Base-by-base conservation (phyloP, 2,888 invertebrate genomes). In the Cephus nigrinus region DNA sequence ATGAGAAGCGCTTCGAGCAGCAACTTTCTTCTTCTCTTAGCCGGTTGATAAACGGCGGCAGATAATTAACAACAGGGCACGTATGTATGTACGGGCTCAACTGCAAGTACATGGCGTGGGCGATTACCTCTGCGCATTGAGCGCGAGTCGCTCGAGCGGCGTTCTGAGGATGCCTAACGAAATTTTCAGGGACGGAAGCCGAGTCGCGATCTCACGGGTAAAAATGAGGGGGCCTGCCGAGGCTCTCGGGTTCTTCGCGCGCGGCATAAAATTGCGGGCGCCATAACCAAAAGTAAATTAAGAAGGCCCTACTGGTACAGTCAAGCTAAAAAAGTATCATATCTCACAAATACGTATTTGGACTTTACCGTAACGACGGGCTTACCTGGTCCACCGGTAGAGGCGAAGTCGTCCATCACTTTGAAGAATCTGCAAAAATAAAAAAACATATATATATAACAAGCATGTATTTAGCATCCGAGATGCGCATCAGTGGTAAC, bases 361-460 rank as follows among this genome's bases (percentile, higher is more conserved):
- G 2, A 55, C 55, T 23, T 55, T 9, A 23, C 55, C 9, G 23
- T 23, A 55, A 55, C 9, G 55, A 55, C 2, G 55, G 76, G 89
- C 92, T 90, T 87, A 92, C 92, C 90, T 84, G 86, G 84, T 78
- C 86, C 84, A 32, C 87, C 84, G 36, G 83, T 83, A 73, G 88
- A 83, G 79, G 86, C 84, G 82, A 92, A 92, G n/a, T 84, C 80
- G 68, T 92, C 90, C 81, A 92, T 90, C 23, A 86, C 87, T 80
- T 86, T 84, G 82, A 89, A 91, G 86, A 93, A 93, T 86, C 93
- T 93, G 91, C 81, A 92, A 92, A 78, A 82, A 83, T 80, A 83
- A 80, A 83, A 79, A 77, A 84, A 77, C 33, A 79, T 35, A 77
- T 68, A 40, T 79, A 76, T 80, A 79, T 74, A 55, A 55, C 55